Evolutionary conservation across 2,888 invertebrate species (phyloP), one percentile per base, ranked within the genome.

Genomic region (Frankliniella fusca): DNA sequence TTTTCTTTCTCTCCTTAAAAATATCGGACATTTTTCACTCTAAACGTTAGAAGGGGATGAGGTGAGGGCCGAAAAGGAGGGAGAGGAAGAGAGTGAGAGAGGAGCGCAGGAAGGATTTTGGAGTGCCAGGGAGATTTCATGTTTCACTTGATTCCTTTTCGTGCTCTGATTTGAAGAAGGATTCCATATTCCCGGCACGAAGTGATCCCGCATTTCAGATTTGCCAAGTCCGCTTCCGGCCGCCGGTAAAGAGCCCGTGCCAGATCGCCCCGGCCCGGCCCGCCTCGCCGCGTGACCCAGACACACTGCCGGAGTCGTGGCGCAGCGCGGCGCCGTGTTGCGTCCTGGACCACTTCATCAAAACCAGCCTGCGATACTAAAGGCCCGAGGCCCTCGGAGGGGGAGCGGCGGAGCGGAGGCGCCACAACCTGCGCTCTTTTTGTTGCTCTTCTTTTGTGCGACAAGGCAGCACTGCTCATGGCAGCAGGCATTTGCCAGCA

Each of bases 101-200:
- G 61, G 18, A n/a, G 18, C 18, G 5, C 20, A n/a, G 61, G 15
- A n/a, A 61, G 61, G n/a, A 38, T 38, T 38, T 38, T 38, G 38
- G 61, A 15, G 61, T 61, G 61, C 61, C 61, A 61, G 70, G 54
- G 8, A 23, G 70, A 76, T 76, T 76, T 27, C 70, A 76, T 76
- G 70, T 76, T 76, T 76, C 70, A 76, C 70, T 76, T 76, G 70
- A 76, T 76, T 76, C 70, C 23, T 54, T 20, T 54, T 54, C 54
- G 54, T 27, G 70, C n/a, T 27, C 70, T 27, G 27, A 10, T 76
- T 23, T 11, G 27, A 27, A 76, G 27, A 76, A 23, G 27, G 38
- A 20, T 61, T 61, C 61, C 61, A 61, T 23, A 76, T 76, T 76
- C 70, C 70, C 23, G 70, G 70, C 70, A 76, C 70, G 70, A 23